Base-by-base conservation (phyloP, 2,113 vertebrate species). In the Lucifuga dentata region DNA sequence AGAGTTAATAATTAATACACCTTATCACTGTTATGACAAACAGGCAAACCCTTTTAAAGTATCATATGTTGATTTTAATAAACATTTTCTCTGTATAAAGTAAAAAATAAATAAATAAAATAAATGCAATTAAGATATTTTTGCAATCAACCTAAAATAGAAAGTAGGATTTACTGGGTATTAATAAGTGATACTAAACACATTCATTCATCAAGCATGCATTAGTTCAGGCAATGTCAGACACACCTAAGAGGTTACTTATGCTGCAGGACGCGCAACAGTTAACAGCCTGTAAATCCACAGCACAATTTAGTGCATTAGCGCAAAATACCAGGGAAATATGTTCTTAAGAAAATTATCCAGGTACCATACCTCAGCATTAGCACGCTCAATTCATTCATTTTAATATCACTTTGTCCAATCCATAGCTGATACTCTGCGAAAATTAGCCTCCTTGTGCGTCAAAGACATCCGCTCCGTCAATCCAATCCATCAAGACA, bases 401-500 rank as follows among this genome's bases (percentile, higher is more conserved):
- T 21, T 72, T 68, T 16, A 44, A 65, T 39, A 39, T 39, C 43
- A 26, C n/a, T 49, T 52, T 51, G 40, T 61, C 19, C 56, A 44
- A n/a, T 80, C 76, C 77, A 74, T 82, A 7, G 12, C 49, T 26
- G 10, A 45, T 45, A 15, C 17, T 38, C 39, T 67, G 29, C 12
- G 1, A 33, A 84, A 64, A 78, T 59, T 12, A 65, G 32, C 51
- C 8, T 64, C 43, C 45, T 16, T 33, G 20, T 57, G 73, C 63
- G 76, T 75, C 68, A 82, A 44, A 68, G 38, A 43, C 51, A 67
- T 29, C 5, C 43, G 21, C 12, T 9, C n/a, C 21, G 5, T 78
- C 68, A 70, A 84, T 80, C 68, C 55, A 68, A 67, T 64, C 55
- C 80, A 76, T 56, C 52, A 33, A 44, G 43, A 65, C 68, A 51